Percentiles rank a stretch among this genome's conserved stretches.
These are phyloP conservation scores for Acanthopagrus latus DNA, from an alignment of 2,797 vertebrate genomes.

Conservation along the genomic window DNA sequence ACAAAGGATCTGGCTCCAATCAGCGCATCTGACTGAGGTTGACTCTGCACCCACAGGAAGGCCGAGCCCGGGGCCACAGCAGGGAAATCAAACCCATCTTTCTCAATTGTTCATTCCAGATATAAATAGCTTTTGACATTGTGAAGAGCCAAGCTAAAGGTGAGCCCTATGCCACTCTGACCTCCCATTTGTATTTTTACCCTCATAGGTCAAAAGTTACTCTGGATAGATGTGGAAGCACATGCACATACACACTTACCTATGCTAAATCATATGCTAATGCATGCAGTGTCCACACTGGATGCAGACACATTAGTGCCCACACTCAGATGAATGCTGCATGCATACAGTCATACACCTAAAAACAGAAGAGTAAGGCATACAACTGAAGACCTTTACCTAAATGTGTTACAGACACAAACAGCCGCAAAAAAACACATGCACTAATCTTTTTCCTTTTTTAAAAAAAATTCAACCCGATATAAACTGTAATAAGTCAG, in stretches of 20 bases:
- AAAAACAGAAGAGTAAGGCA: neutral
- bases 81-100: constrained; percentile 73
- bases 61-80: constrained; percentile 59
- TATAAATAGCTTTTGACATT: constrained; percentile 77
- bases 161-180: constrained; percentile 54
- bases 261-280: constrained; percentile 3
- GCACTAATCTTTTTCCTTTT: neutral
- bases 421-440: neutral
- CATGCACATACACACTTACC: neutral
- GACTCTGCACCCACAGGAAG: constrained; percentile 75
- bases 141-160: constrained; percentile 42
- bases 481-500: neutral
- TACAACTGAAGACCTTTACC: neutral
- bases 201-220: constrained; percentile 33
- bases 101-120: constrained; percentile 73
- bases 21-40: constrained; percentile 69
- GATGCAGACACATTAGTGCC: neutral
- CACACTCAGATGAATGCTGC: neutral
- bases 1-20: constrained; percentile 81
- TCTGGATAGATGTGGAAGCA: constrained; percentile 15
- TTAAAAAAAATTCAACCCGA: neutral
- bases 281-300: neutral
- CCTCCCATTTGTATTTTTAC: constrained; percentile 37
- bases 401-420: neutral
- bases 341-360: neutral